phyloP scores from a whole-genome alignment of 64 coral and sea anemone species.

The Pocillopora damicornis region DNA sequence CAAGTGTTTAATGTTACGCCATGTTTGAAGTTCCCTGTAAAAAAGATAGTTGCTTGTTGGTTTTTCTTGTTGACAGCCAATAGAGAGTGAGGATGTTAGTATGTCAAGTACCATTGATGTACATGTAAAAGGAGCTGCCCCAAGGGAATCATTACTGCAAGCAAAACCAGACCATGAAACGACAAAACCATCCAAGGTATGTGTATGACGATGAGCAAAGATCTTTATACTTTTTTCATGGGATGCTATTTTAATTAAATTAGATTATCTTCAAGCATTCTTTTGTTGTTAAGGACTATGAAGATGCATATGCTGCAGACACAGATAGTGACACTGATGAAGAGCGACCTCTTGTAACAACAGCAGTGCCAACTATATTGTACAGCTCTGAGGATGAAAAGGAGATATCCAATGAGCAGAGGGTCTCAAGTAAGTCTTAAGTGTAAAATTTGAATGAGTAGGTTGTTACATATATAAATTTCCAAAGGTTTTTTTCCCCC shows the following conservation, averaged over 20 bases:
- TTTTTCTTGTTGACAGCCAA: not conserved
- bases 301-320: slow-evolving; percentile 56
- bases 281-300: slow-evolving; percentile 8
- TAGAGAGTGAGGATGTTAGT: not conserved
- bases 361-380: not conserved
- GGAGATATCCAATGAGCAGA: not conserved
- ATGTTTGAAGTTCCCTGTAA: too few relatives aligned
- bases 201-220: not conserved
- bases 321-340: slow-evolving; percentile 69
- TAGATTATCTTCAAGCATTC: not conserved
- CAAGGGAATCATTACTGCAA: not conserved
- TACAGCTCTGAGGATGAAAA: slow-evolving; percentile 36
- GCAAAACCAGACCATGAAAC: not conserved
- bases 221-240: not conserved
- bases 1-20: too few relatives aligned
- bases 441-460: not conserved
- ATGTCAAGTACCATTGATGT: not conserved
- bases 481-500: too few relatives aligned
- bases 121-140: too few relatives aligned
- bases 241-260: not conserved
- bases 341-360: not conserved
- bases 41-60: not conserved
- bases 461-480: too few relatives aligned
- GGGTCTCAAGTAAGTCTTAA: not conserved
- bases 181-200: slow-evolving; percentile 10